Percentiles rank a stretch among this genome's conserved stretches.
Conservation (phyloP, 2,888 invertebrate genomes). For the Hedychridium roseum region DNA sequence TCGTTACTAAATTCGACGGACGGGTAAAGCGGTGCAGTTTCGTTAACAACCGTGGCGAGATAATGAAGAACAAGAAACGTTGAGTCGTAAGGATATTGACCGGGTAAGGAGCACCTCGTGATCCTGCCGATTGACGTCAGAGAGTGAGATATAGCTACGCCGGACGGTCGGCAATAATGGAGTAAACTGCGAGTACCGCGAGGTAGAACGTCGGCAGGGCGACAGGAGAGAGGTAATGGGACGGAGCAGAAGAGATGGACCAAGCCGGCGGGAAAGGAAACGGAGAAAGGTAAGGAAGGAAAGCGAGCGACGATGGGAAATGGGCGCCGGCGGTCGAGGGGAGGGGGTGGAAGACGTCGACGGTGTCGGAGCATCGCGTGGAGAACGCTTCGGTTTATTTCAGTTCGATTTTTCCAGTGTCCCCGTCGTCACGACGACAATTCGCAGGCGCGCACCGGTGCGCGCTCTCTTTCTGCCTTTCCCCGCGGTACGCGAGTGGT, state of each 20-base stretch:
- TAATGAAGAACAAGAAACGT: too few species aligned
- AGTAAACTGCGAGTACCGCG: constrained; percentile 30
- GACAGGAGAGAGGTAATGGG: too few species aligned
- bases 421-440: constrained; percentile 61
- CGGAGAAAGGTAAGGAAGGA: constrained; percentile 9
- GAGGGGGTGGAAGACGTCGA: constrained; percentile 14
- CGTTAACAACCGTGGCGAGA: too few species aligned
- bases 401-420: constrained; percentile 64
- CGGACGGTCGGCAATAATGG: constrained; percentile 39
- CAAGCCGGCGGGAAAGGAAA: background rate
- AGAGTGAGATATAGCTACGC: constrained; percentile 33
- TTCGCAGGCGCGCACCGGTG: constrained; percentile 61
- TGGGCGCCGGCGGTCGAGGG: background rate
- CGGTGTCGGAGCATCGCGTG: constrained; percentile 42
- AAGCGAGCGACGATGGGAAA: constrained; percentile 12
- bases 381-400: constrained; percentile 63
- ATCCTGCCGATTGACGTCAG: constrained; percentile 28
- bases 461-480: constrained; percentile 37
- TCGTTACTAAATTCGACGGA: too few species aligned
- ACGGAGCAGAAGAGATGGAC: constrained; percentile 17
- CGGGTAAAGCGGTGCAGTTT: too few species aligned
- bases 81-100: constrained; percentile 25
- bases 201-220: constrained; percentile 21
- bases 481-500: too few species aligned
- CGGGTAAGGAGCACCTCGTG: constrained; percentile 11